phyloP scores from a whole-genome alignment of 1,140 invertebrate species.

The Bombus pascuorum region DNA sequence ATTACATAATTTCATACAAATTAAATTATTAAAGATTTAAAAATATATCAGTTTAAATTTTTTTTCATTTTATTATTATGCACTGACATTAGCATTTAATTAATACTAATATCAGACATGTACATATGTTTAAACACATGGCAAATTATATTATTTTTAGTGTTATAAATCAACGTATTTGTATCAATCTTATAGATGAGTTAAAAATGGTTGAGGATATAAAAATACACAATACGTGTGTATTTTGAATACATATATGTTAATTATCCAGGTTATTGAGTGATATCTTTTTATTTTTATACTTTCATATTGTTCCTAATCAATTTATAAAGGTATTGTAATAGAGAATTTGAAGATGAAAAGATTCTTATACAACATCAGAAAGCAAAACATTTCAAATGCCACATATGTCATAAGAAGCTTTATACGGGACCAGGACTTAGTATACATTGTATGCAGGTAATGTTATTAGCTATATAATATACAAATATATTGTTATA shows the following conservation, averaged over 20 bases:
- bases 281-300: background rate
- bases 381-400: constrained; percentile 99
- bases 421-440: constrained; percentile 98
- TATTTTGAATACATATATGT: background rate
- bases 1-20: background rate
- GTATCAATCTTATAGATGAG: background rate
- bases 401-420: constrained; percentile 99
- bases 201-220: background rate
- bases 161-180: background rate
- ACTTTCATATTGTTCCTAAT: constrained; percentile 77
- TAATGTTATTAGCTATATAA: constrained; percentile 76
- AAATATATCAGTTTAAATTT: background rate
- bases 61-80: background rate
- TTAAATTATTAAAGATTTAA: background rate
- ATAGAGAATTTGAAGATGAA: constrained; percentile 99
- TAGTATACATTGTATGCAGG: constrained; percentile 99
- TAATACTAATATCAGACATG: background rate
- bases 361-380: constrained; percentile 99
- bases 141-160: background rate
- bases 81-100: background rate
- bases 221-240: background rate
- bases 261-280: background rate
- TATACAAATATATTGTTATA: background rate
- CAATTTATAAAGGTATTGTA: constrained; percentile 94
- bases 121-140: no score